phyloP scores from a whole-genome alignment of 2,113 vertebrate genomes.

The Entelurus aequoreus region DNA sequence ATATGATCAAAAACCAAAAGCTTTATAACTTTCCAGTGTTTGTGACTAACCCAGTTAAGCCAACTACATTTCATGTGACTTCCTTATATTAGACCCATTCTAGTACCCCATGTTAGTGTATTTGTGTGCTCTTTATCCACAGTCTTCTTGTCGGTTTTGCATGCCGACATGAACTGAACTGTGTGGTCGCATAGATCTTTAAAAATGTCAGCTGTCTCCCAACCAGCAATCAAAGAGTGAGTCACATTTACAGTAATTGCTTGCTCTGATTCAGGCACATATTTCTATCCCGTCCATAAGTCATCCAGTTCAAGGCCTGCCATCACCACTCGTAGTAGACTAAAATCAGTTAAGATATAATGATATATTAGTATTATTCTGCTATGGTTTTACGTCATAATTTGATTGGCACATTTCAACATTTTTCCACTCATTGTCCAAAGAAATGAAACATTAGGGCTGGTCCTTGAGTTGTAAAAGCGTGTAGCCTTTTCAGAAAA shows the following conservation, averaged over 20 bases:
- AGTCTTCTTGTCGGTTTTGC: neutral
- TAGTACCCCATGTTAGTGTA: neutral
- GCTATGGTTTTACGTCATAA: too few relatives aligned
- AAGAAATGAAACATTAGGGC: neutral
- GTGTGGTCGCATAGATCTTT: conserved; percentile 18
- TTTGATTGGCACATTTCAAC: too few relatives aligned
- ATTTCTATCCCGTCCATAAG: conserved; percentile 41
- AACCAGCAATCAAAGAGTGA: conserved; percentile 32
- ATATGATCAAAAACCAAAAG: too few relatives aligned
- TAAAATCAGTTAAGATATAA: neutral
- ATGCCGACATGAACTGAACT: neutral
- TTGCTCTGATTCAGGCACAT: conserved; percentile 44
- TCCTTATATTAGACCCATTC: neutral
- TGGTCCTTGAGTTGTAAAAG: neutral
- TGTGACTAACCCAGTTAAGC: too few relatives aligned
- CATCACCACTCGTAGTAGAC: neutral
- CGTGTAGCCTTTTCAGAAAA: too few relatives aligned
- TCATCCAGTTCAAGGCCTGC: conserved; percentile 32
- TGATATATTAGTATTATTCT: neutral
- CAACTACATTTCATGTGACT: too few relatives aligned
- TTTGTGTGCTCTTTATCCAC: neutral
- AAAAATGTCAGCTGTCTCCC: conserved; percentile 27
- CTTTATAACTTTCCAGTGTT: too few relatives aligned
- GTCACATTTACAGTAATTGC: conserved; percentile 41
- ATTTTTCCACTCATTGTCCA: too few relatives aligned